Base-by-base conservation (phyloP, 1,140 invertebrate genomes). In the Notospermus geniculatus region DNA sequence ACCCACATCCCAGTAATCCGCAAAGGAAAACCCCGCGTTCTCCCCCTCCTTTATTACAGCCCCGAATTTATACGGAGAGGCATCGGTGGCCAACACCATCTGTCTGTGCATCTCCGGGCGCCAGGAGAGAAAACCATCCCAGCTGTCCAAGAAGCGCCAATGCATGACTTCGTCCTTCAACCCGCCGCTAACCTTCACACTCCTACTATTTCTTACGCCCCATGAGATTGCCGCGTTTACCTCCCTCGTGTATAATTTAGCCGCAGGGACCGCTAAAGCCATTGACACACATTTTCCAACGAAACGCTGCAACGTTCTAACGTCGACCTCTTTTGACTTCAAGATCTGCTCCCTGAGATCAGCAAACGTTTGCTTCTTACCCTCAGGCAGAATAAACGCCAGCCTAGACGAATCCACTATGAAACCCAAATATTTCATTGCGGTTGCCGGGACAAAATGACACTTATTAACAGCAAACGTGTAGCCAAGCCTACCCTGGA, bases 201-300 rank as follows among this genome's bases (percentile, higher is more conserved):
- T 4, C 5, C 41, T 30, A 17, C 28, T 39, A 59, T 59, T 63
- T 27, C 46, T 59, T 15, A 60, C 23, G 23, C 43, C 17, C 1
- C 2, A 17, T n/a, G 60, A 59, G 32, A 63, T 62, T 15, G 64
- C 54, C 19, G 43, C 36, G 53, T 57, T 59, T 11, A 59, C 30
- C 45, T 63, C 60, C 43, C 54, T 56, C n/a, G 17, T 52, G 45
- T 54, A 66, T 11, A 63, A 36, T 28, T 57, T 60, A 32, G 32
- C 46, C 28, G 39, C 60, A 15, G 58, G 60, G 17, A 63, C 25
- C 17, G 54, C 64, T 15, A 59, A 29, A 17, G 28, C 1, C 30
- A 66, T 54, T 5, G 63, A 66, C 36, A 66, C 54, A 45, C 43
- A 56, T 32, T 66, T 66, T 5, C 60, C 64, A n/a, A 28, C 25